Conservation (phyloP, 1,140 invertebrate species). For the Aporrectodea caliginosa region DNA sequence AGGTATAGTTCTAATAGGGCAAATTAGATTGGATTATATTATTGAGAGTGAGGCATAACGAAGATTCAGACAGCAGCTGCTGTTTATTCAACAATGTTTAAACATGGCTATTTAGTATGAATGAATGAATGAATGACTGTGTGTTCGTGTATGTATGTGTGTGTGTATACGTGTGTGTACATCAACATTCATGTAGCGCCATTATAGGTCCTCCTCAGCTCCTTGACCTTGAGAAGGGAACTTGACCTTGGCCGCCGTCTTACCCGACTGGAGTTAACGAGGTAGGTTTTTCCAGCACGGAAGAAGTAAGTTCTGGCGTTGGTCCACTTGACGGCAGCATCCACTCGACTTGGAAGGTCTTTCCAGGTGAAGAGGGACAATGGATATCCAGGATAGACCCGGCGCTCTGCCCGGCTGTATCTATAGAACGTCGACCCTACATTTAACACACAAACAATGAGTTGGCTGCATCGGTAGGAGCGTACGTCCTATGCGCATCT, state of each 20-base stretch:
- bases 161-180: background rate
- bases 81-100: background rate
- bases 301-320: background rate
- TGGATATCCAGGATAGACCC: background rate
- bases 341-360: background rate
- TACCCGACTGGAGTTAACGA: background rate
- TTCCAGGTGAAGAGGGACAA: background rate
- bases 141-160: background rate
- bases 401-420: background rate
- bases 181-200: background rate
- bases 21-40: no score
- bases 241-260: background rate
- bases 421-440: background rate
- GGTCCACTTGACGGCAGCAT: background rate
- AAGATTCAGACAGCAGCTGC: no score
- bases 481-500: no score
- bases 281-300: background rate
- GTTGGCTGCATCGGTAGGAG: no score
- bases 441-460: no score
- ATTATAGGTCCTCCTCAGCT: background rate
- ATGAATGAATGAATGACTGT: background rate
- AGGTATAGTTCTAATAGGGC: no score
- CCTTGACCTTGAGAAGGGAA: background rate
- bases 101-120: no score
- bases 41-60: no score